These are phyloP conservation scores for Orientallactaga bullata DNA, from an alignment of 2,113 vertebrate species.

Conservation along the genomic window DNA sequence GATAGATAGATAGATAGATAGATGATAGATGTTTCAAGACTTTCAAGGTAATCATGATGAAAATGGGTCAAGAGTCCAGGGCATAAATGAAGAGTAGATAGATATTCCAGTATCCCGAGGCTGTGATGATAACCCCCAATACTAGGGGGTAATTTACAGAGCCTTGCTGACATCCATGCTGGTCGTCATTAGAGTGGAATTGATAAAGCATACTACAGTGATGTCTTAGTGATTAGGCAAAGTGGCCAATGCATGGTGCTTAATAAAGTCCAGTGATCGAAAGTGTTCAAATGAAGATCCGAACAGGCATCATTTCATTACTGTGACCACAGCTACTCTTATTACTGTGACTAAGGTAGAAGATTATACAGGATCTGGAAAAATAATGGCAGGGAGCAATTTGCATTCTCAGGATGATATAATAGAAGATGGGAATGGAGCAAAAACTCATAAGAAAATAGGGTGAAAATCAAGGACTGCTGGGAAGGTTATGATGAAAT, in stretches of 20 bases:
- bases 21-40: background rate
- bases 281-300: background rate
- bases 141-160: background rate
- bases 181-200: background rate
- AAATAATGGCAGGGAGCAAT: background rate
- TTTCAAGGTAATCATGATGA: background rate
- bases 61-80: background rate
- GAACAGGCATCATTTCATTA: background rate
- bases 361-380: background rate
- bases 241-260: background rate
- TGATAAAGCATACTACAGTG: slow-evolving; percentile 9
- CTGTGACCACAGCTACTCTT: background rate
- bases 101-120: background rate
- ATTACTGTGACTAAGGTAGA: background rate
- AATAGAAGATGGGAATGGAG: background rate
- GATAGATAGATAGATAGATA: too few relatives aligned
- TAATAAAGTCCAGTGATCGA: background rate
- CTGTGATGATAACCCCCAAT: background rate
- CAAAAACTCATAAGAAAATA: slow-evolving; percentile 3
- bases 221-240: slow-evolving; percentile 27
- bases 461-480: background rate
- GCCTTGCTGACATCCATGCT: background rate
- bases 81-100: background rate
- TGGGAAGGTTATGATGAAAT: background rate
- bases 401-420: background rate